Percentiles rank a stretch among this genome's conserved stretches.
Evolutionary conservation across 2,888 invertebrate species (phyloP).

Genomic region (Bibio marci): DNA sequence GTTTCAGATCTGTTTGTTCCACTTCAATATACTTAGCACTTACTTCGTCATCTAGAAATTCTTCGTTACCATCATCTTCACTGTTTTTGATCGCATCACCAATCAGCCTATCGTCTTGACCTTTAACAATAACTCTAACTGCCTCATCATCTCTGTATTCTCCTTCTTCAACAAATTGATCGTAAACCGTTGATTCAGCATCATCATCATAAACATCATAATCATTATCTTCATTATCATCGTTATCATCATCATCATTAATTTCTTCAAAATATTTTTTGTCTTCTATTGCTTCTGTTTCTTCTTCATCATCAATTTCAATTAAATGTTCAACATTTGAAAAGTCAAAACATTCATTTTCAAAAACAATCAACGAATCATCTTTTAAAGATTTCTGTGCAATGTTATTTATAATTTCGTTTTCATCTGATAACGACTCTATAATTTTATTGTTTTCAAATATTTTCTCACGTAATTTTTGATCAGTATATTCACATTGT

Average conservation of each 20-base stretch:
- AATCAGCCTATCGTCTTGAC: background rate
- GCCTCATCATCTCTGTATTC: background rate
- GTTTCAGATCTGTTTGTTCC: background rate
- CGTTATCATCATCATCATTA: background rate
- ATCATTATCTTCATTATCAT: background rate
- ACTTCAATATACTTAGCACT: background rate
- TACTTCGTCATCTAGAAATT: background rate
- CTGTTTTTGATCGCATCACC: background rate
- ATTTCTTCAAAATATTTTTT: too few species aligned
- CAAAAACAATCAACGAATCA: background rate
- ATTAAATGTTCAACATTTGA: background rate
- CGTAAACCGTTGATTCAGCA: background rate
- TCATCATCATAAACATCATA: background rate
- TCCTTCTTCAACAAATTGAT: background rate
- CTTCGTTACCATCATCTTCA: background rate
- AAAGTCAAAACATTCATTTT: background rate
- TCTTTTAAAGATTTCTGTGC: background rate
- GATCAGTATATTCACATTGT: constrained; percentile 12
- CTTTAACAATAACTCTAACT: background rate
- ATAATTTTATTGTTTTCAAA: background rate
- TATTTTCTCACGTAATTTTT: constrained; percentile 6
- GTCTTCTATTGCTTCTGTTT: background rate
- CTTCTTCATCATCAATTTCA: background rate
- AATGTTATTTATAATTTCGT: background rate
- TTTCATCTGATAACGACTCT: background rate